Evolutionary conservation across 2,888 invertebrate genomes (phyloP).

Genomic region (Lampropteryx suffumata): DNA sequence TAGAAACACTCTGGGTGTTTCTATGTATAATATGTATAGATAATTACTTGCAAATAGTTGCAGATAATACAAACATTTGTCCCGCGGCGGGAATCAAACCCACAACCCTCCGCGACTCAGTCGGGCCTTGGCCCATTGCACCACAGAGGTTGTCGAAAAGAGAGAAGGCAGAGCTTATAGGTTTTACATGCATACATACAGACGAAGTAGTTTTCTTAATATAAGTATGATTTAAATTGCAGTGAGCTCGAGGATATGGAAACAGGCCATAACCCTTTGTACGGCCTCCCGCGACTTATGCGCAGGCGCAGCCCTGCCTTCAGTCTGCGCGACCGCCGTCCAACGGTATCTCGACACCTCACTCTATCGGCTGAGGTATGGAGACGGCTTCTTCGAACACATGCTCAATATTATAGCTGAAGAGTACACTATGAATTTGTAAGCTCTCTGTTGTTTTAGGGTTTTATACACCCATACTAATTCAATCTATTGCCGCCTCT

Average conservation of each 20-base stretch:
- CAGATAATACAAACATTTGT: too few species aligned
- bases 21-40: too few species aligned
- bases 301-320: conserved; percentile 30
- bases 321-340: conserved; percentile 42
- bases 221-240: conserved; percentile 18
- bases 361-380: conserved; percentile 49
- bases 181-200: not conserved
- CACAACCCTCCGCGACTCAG: too few species aligned
- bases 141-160: too few species aligned
- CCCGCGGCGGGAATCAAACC: too few species aligned
- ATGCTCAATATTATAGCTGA: conserved; percentile 44
- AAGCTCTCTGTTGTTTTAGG: too few species aligned
- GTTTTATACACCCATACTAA: too few species aligned
- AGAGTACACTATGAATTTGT: conserved; percentile 33
- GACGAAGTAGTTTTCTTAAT: not conserved
- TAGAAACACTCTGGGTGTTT: too few species aligned
- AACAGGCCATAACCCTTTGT: conserved; percentile 84
- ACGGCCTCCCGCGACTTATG: conserved; percentile 69
- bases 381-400: conserved; percentile 52
- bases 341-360: conserved; percentile 61
- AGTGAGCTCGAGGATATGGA: conserved; percentile 85
- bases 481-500: too few species aligned
- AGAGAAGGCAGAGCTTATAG: too few species aligned
- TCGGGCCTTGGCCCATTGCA: too few species aligned
- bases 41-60: too few species aligned